These are phyloP conservation scores for Chrysolina oricalcia DNA, from an alignment of 2,888 invertebrate genomes.

Conservation along the genomic window DNA sequence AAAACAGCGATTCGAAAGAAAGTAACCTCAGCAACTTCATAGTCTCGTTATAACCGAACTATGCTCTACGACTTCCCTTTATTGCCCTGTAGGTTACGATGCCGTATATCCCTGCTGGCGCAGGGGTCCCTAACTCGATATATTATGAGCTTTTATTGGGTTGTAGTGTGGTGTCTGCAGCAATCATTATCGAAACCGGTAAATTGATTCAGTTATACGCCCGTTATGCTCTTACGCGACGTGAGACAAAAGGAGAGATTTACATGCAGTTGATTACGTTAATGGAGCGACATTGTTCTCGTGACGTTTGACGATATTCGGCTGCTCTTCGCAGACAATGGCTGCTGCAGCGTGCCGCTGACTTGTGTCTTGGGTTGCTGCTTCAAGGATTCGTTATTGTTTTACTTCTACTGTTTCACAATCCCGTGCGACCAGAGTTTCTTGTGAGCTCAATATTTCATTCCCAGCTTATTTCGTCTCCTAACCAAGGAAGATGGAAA, in stretches of 20 bases:
- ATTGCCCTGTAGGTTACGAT: conserved; percentile 37
- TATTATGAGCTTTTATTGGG: conserved; percentile 72
- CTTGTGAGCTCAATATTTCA: too few species aligned
- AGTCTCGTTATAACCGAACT: neutral
- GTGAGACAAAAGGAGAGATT: conserved; percentile 16
- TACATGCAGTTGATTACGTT: conserved; percentile 11
- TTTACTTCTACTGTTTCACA: too few species aligned
- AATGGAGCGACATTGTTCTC: conserved; percentile 2
- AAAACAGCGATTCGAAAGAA: too few species aligned
- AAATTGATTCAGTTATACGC: conserved; percentile 69
- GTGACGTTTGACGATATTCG: conserved; percentile 18
- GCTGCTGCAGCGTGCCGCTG: neutral
- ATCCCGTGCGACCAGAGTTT: too few species aligned
- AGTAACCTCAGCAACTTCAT: neutral
- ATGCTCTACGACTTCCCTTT: conserved; percentile 5
- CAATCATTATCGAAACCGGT: conserved; percentile 68
- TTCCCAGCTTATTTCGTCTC: too few species aligned
- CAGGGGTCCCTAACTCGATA: conserved; percentile 67
- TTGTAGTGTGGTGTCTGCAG: conserved; percentile 68
- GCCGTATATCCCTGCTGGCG: conserved; percentile 43
- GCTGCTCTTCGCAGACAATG: conserved; percentile 1
- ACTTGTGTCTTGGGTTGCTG: neutral
- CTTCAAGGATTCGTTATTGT: too few species aligned
- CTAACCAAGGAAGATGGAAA: too few species aligned
- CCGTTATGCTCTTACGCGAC: conserved; percentile 30